phyloP scores from a whole-genome alignment of 2,113 vertebrate species.

The Antigone vipio region DNA sequence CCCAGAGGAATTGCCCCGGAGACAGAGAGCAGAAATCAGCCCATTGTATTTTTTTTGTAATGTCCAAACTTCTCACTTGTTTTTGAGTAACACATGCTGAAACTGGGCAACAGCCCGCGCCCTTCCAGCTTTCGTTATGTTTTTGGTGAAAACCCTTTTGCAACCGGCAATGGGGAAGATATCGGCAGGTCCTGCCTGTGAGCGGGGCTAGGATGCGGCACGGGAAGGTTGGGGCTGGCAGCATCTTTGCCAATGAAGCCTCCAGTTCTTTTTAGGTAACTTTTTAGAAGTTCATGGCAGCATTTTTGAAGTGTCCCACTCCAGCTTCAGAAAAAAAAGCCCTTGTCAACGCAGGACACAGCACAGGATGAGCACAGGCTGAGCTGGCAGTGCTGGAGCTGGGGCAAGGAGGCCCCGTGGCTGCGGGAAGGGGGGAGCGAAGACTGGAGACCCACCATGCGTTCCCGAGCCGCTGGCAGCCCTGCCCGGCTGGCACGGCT shows the following conservation, averaged over 20 bases:
- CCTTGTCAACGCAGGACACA: rapidly evolving
- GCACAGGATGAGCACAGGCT: rapidly evolving
- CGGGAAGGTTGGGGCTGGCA: rapidly evolving
- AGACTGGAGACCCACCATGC: rapidly evolving
- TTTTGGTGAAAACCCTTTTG: not conserved
- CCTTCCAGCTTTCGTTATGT: not conserved
- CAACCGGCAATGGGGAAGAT: not conserved
- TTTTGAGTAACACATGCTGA: not conserved
- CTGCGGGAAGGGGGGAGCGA: rapidly evolving
- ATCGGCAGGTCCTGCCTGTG: not conserved
- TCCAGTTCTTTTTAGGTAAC: not conserved
- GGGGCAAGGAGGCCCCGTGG: not conserved
- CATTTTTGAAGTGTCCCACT: not conserved
- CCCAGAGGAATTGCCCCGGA: not conserved
- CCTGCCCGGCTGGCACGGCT: rapidly evolving
- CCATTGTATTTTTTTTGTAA: not conserved
- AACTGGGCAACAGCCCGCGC: rapidly evolving
- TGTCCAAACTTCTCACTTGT: not conserved
- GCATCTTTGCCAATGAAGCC: rapidly evolving
- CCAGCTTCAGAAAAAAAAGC: not conserved
- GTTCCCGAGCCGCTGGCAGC: not conserved
- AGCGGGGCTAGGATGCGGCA: rapidly evolving
- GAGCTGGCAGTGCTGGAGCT: rapidly evolving
- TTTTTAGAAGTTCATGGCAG: not conserved
- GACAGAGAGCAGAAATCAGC: not conserved